Evolutionary conservation across 2,888 invertebrate species (phyloP), one percentile per base, ranked within the genome.

Genomic region (Alentia gelatinosa): DNA sequence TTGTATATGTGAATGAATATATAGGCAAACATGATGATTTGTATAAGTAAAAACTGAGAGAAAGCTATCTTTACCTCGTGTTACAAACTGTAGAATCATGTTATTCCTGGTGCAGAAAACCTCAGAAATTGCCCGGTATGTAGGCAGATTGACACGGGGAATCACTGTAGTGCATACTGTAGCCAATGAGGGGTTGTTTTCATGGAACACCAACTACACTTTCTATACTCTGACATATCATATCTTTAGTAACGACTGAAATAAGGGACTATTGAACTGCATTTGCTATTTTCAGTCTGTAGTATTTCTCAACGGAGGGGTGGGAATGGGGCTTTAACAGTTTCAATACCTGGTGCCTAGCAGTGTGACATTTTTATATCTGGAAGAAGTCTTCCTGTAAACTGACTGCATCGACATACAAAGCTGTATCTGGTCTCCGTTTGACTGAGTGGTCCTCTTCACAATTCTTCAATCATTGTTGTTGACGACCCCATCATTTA

Each of bases 161-260:
- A 56, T 56, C 3, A 56, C 9, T 5, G 5, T 56, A 56, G 19
- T 56, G 56, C 1, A 56, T 56, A 56, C n/a, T 3, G n/a, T n/a
- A 12, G n/a, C n/a, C 56, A 56, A 68, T 68, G 3, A 12, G 33
- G 12, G 26, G 68, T 68, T 68, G 26, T 68, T 68, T 79, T 35
- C 19, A 56, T n/a, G 35, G 23, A 79, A 23, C 35, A 39, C 26
- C 39, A 26, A 3, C 39, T 23, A 35, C 39, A 37, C 79, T 35
- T 37, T 39, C 79, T 79, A 39, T 37, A 37, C 79, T 79, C 23
- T 79, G 37, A 79, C 79, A 79, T 79, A 79, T 79, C 79, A 79
- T 35, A 79, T 35, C 79, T 79, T 79, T 79, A 39, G 15, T 33
- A 79, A 79, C 19, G 56, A 56, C n/a, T 3, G 19, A 3, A 3